phyloP scores from a whole-genome alignment of 2,888 invertebrate genomes.

The Cyaniris semiargus region DNA sequence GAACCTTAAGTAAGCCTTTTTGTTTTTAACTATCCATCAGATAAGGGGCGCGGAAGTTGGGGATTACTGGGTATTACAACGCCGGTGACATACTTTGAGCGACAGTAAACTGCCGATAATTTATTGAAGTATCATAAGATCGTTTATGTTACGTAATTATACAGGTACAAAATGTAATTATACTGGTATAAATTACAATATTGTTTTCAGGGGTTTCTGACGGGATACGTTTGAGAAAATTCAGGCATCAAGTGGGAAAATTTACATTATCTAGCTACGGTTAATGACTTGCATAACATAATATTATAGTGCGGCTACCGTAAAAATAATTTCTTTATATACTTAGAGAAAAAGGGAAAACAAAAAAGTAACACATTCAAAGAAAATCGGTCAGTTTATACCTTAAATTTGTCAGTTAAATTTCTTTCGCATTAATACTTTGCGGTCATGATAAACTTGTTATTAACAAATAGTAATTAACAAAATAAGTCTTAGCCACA shows the following conservation, averaged over 20 bases:
- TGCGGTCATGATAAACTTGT: too few species aligned
- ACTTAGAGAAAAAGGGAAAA: too few species aligned
- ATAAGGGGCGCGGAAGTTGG: constrained; percentile 21
- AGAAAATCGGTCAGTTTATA: too few species aligned
- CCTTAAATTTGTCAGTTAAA: too few species aligned
- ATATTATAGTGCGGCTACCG: too few species aligned
- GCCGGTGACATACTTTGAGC: neutral
- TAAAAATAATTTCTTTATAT: too few species aligned
- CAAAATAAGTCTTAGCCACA: too few species aligned
- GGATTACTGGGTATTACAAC: constrained; percentile 26
- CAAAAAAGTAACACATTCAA: too few species aligned
- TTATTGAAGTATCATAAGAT: neutral
- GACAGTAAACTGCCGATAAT: constrained; percentile 14
- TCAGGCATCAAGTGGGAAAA: neutral
- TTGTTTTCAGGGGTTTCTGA: neutral
- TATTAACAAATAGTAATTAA: too few species aligned
- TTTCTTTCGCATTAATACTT: too few species aligned
- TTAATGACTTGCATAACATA: too few species aligned
- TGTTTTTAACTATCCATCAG: constrained; percentile 23
- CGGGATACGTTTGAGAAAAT: neutral
- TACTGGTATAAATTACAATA: neutral
- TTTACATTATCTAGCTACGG: too few species aligned
- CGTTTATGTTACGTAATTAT: neutral
- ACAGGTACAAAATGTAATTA: neutral
- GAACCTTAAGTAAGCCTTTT: constrained; percentile 12